Evolutionary conservation across 2,888 invertebrate species (phyloP), one percentile per base, ranked within the genome.

Genomic region (Iphiclides podalirius): DNA sequence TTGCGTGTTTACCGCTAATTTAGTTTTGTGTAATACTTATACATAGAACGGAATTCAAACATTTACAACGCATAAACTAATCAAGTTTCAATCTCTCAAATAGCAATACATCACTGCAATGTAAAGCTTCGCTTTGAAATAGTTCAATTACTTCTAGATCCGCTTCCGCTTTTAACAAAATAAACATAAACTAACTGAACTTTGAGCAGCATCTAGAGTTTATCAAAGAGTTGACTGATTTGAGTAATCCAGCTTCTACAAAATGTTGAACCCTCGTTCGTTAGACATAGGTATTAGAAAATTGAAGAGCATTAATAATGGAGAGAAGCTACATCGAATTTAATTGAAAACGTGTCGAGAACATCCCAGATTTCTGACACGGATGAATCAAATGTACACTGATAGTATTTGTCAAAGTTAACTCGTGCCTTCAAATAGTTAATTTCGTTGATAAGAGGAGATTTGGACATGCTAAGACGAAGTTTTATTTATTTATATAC

Each of bases 321-420:
- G 26, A 26, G 26, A 26, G 26, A 26, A 26, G 26, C 66, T 60
- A 60, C 48, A 39, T 54, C 23, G 23, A 13, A 47, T 50, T 52
- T 60, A 60, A 65, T 60, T 62, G 62, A 59, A 62, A 52, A 61
- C 62, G 63, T 63, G 63, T 45, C 36, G 39, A 11, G 63, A 60
- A 59, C 60, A 49, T 40, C 23, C 4, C 43, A 33, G 26, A 26
- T 26, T 26, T 26, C 8, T 1, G 52, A 51, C 33, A 55, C 52
- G 41, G 28, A 11, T 26, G 26, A 26, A 26, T 26, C 8, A 26
- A 26, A 26, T 26, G 6, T n/a, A 33, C 28, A 31, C 15, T 37
- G n/a, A 31, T 14, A 28, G 26, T 15, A 11, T 11, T 8, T 34
- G 23, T 17, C 15, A 13, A 33, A 4, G 16, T 42, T 4, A 20